phyloP scores from a whole-genome alignment of 1,140 invertebrate genomes.

The Philotrypesis tridentata region DNA sequence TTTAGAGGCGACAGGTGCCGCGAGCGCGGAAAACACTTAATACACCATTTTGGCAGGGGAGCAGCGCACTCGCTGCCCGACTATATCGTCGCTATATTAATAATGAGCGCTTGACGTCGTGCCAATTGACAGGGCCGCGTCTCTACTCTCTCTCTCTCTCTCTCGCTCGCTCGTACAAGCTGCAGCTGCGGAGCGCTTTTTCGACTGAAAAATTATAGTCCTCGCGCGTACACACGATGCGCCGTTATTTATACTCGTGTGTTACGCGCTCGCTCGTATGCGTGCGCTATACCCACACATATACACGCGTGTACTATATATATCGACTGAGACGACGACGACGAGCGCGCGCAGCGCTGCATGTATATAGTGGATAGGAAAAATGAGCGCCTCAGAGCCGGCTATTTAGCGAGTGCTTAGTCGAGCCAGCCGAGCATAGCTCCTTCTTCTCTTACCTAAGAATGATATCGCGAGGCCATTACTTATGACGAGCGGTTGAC shows the following conservation, averaged over 20 bases:
- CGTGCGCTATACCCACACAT: too few relatives aligned
- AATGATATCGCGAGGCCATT: background rate
- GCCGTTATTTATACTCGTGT: too few relatives aligned
- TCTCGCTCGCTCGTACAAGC: conserved; percentile 41
- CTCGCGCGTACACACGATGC: too few relatives aligned
- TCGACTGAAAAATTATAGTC: conserved; percentile 45
- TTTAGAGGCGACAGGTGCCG: conserved; percentile 71
- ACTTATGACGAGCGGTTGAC: background rate
- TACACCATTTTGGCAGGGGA: conserved; percentile 61
- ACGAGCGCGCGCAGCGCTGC: too few relatives aligned
- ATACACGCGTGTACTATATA: too few relatives aligned
- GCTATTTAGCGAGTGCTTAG: conserved; percentile 65
- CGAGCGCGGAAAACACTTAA: conserved; percentile 59
- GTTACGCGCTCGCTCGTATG: background rate
- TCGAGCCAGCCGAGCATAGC: conserved; percentile 61
- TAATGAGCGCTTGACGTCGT: conserved; percentile 62
- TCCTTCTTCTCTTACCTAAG: conserved; percentile 53
- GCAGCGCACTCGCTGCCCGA: conserved; percentile 9
- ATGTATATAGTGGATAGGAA: conserved; percentile 49
- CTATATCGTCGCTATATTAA: conserved; percentile 58
- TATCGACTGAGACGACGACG: background rate
- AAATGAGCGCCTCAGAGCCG: conserved; percentile 62
- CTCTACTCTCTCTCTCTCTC: conserved; percentile 39
- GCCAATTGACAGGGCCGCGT: conserved; percentile 58
- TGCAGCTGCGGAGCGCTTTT: conserved; percentile 18